These are phyloP conservation scores for Zelleria hepariella DNA, from an alignment of 2,888 invertebrate species.

Conservation along the genomic window DNA sequence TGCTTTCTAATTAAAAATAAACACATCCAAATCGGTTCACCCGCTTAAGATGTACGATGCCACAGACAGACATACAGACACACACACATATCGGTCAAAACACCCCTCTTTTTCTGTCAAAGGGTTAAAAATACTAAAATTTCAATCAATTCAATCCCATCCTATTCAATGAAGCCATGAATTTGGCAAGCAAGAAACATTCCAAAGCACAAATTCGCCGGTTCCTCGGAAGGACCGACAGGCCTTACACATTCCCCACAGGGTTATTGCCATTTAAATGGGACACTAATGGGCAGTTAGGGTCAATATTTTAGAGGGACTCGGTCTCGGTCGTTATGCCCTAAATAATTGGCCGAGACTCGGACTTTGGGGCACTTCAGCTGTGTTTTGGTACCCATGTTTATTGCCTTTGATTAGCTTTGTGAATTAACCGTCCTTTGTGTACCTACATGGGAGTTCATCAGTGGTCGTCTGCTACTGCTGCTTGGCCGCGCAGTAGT, in stretches of 20 bases:
- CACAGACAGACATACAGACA: too few relatives aligned
- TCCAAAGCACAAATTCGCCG: conserved; percentile 19
- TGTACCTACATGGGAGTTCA: too few relatives aligned
- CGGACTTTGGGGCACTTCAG: neutral
- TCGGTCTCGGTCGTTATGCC: conserved; percentile 19
- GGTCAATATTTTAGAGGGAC: conserved; percentile 55
- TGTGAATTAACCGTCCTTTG: neutral
- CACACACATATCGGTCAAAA: too few relatives aligned
- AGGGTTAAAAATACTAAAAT: too few relatives aligned
- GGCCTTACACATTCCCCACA: conserved; percentile 30
- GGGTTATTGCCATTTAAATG: conserved; percentile 47
- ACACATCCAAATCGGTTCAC: too few relatives aligned
- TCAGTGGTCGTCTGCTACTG: too few relatives aligned
- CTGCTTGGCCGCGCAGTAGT: too few relatives aligned
- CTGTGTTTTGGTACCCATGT: neutral
- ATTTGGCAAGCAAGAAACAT: neutral
- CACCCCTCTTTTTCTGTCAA: too few relatives aligned
- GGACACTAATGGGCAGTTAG: conserved; percentile 56
- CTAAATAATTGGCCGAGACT: conserved; percentile 35
- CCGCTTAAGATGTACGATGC: too few relatives aligned
- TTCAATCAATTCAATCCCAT: too few relatives aligned
- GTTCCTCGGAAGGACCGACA: neutral
- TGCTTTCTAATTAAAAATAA: too few relatives aligned
- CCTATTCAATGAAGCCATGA: too few relatives aligned
- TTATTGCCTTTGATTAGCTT: neutral